Conservation (phyloP, 2,797 vertebrate genomes). For the Nothura maculosa region DNA sequence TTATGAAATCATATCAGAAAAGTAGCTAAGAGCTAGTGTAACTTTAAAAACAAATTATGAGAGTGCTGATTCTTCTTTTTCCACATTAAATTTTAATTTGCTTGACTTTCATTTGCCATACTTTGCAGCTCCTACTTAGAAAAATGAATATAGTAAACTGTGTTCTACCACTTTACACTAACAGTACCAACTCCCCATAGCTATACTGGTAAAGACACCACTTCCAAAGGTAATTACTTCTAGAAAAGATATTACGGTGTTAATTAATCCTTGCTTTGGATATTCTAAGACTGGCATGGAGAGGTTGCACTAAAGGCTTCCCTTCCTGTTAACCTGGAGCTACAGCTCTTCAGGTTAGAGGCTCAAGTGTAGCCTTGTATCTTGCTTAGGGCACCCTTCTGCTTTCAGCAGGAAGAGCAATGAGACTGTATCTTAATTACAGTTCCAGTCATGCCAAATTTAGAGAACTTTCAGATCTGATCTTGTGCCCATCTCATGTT, state of each 20-base stretch:
- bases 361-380: not conserved
- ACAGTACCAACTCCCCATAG: slow-evolving; percentile 18
- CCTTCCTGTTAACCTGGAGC: not conserved
- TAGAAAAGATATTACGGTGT: not conserved
- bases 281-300: not conserved
- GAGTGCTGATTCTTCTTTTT: slow-evolving; percentile 72
- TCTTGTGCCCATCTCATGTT: not conserved
- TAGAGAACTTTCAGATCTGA: not conserved
- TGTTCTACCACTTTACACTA: slow-evolving; percentile 13
- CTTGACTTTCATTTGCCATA: slow-evolving; percentile 51
- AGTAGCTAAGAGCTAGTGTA: slow-evolving; percentile 49
- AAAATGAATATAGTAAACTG: slow-evolving; percentile 19
- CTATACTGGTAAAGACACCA: slow-evolving; percentile 39
- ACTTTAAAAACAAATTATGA: slow-evolving; percentile 35
- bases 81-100: slow-evolving; percentile 51
- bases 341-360: not conserved
- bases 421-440: not conserved
- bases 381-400: not conserved
- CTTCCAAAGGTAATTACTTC: not conserved
- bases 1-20: slow-evolving; percentile 64
- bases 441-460: not conserved
- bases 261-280: slow-evolving; percentile 44
- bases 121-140: slow-evolving; percentile 29
- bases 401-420: not conserved
- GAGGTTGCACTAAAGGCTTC: not conserved